Percentiles rank a stretch among this genome's conserved stretches.
phyloP scores from a whole-genome alignment of 2,797 vertebrate species.

The Selene dorsalis region DNA sequence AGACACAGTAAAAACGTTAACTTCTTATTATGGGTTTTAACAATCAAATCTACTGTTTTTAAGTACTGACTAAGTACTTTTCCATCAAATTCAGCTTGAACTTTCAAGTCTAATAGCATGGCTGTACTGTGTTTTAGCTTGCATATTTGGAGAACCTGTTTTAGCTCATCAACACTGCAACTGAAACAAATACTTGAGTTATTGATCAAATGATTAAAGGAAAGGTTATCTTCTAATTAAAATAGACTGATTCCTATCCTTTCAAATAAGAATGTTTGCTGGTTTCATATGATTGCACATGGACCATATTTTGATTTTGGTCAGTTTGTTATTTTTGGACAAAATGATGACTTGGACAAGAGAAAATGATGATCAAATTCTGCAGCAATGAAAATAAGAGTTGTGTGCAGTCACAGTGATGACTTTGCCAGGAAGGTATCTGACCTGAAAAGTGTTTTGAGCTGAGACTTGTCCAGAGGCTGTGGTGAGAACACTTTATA shows the following conservation, averaged over 20 bases:
- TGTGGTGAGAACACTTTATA: conserved; percentile 93
- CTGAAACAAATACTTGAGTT: neutral
- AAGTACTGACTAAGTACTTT: neutral
- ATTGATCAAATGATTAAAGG: neutral
- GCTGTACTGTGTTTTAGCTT: neutral
- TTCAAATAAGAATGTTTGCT: neutral
- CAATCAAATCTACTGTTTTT: neutral
- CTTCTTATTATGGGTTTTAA: neutral
- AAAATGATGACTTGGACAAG: too few species aligned
- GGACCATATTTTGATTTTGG: neutral
- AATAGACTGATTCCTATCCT: neutral
- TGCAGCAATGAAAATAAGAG: neutral
- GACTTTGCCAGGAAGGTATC: neutral
- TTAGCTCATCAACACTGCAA: too few species aligned
- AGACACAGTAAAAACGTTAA: neutral
- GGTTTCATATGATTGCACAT: neutral
- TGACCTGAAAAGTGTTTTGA: conserved; percentile 94
- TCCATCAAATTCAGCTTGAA: neutral
- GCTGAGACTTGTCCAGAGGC: conserved; percentile 88
- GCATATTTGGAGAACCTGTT: neutral
- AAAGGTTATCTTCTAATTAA: neutral
- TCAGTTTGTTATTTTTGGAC: neutral
- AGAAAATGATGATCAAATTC: neutral
- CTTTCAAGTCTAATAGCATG: too few species aligned
- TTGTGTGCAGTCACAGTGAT: neutral